Evolutionary conservation across 35 echinoderm and acorn worm genomes (phyloP), one percentile per base, ranked within the genome.

Genomic region (Stichopus chloronotus): DNA sequence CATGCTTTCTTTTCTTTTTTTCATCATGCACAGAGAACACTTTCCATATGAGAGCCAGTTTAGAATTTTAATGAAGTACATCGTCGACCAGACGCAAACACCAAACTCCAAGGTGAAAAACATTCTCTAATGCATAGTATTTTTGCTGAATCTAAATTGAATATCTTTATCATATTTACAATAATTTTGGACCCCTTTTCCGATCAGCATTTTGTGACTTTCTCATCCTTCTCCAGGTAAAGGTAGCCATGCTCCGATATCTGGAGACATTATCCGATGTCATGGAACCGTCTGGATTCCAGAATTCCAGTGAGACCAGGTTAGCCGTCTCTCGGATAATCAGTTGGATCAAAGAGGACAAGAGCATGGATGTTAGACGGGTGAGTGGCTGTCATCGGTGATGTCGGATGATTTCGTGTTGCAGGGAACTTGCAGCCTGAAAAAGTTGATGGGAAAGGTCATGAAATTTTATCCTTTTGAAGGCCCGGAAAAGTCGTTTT

Each of bases 41-140:
- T 99, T 99, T 94, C 95, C 93, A 21, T 99, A 94, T 87, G 97
- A 99, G 58, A 72, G 74, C 11, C 97, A 99, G 74, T 99, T 99
- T 53, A 96, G 78, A 78, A 99, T 99, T 30, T 96, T 99, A 13
- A 99, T 95, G 84, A 96, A 93, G 69, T 99, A 95, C 72, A 96
- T 99, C 17, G 94, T 99, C 83, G 97, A 99, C 88, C 97, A 99
- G 94, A 99, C 97, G 92, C 97, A 99, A 88, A 99, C 97, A 72
- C 97, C 97, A 83, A 99, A 99, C 87, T 87, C 92, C 13, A 99
- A 99, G 97, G 97, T 99, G 88, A 93, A 89, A 63, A 89, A 57
- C 1, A 53, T 78, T 21, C 19, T 54, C 58, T 56, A 58, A 5
- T 78, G 52, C 76, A 58, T 58, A 78, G 19, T 22, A 78, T 43